Conservation (phyloP, 2,888 invertebrate species). For the Parelbella ahira region DNA sequence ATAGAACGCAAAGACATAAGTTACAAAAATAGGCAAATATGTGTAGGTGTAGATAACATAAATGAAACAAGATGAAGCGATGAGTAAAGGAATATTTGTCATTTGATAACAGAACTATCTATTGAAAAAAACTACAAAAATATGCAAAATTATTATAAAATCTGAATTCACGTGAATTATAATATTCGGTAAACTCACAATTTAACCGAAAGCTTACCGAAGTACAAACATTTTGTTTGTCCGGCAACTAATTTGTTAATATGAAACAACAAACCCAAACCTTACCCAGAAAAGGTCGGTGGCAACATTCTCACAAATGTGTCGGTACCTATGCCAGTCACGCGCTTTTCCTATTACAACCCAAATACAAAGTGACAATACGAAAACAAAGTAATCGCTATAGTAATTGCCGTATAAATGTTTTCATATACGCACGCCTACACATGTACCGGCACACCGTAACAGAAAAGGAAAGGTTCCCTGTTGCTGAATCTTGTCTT, state of each 20-base stretch:
- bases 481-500: too few relatives aligned
- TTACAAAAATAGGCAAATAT: too few relatives aligned
- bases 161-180: too few relatives aligned
- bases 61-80: too few relatives aligned
- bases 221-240: conserved; percentile 18
- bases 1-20: too few relatives aligned
- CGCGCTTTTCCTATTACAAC: conserved; percentile 60
- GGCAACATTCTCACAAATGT: conserved; percentile 30
- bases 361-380: conserved; percentile 65
- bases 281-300: conserved; percentile 5
- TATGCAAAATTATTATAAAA: too few relatives aligned
- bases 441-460: neutral
- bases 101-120: too few relatives aligned
- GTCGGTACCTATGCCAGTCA: conserved; percentile 48
- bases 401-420: conserved; percentile 23
- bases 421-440: conserved; percentile 13
- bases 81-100: too few relatives aligned
- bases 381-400: conserved; percentile 51
- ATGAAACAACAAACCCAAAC: conserved; percentile 16
- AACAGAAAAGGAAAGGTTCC: conserved; percentile 5
- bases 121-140: too few relatives aligned
- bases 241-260: conserved; percentile 21
- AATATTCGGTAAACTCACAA: too few relatives aligned
- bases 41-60: too few relatives aligned
- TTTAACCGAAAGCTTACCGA: too few relatives aligned